Evolutionary conservation across 2,888 invertebrate genomes (phyloP).

Genomic region (Tortricodes alternella): DNA sequence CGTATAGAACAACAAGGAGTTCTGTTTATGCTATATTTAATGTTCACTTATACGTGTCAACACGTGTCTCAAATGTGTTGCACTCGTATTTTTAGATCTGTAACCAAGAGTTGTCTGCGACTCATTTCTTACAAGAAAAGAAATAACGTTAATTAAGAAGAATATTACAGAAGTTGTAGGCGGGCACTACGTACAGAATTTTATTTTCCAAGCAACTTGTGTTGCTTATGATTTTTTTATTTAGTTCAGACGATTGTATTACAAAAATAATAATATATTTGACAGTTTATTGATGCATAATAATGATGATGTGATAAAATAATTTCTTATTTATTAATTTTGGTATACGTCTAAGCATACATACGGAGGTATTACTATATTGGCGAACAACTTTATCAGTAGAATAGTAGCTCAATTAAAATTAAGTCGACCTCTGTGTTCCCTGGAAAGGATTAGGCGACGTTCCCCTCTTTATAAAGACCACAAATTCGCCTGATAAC

Average conservation of each 20-base stretch:
- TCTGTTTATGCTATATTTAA: neutral
- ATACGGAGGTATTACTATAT: no score
- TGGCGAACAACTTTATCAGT: neutral
- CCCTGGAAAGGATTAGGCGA: no score
- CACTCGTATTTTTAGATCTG: slow-evolving; percentile 29
- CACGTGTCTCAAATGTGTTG: slow-evolving; percentile 27
- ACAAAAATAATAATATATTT: no score
- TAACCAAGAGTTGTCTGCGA: slow-evolving; percentile 38
- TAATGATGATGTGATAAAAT: no score
- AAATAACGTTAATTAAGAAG: slow-evolving; percentile 44
- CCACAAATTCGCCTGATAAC: neutral
- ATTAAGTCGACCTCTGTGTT: neutral
- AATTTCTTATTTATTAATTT: no score
- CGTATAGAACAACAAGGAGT: neutral
- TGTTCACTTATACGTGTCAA: neutral
- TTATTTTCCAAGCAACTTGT: neutral
- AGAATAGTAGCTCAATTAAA: neutral
- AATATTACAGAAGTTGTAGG: slow-evolving; percentile 19
- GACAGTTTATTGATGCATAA: no score
- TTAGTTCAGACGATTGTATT: no score
- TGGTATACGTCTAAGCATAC: no score
- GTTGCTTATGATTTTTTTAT: neutral
- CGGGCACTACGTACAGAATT: neutral
- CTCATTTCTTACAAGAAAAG: slow-evolving; percentile 43
- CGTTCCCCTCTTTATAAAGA: no score